Base-by-base conservation (phyloP, 2,797 vertebrate genomes). In the Phaenicophaeus curvirostris region DNA sequence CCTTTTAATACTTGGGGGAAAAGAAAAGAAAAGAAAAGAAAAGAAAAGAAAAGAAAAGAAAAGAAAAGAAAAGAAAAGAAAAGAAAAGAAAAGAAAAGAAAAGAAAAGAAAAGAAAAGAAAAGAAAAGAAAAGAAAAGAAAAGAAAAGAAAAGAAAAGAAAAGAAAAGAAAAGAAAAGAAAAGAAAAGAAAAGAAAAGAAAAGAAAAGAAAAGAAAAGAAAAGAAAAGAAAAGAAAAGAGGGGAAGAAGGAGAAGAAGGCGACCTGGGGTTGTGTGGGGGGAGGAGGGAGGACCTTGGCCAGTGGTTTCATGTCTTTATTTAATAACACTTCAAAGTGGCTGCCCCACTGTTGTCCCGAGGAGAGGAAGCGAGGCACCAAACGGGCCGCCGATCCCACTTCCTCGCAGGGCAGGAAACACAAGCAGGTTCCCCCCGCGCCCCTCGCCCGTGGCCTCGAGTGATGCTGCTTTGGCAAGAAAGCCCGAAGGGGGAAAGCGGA, bases 221-320 rank as follows among this genome's bases (percentile, higher is more conserved):
- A n/a, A n/a, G n/a, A n/a, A n/a, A n/a, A n/a, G 4, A 51, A 21
- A 59, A 55, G 3, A 57, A 14, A 63, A 59, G 28, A 35, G 18
- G 8, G 48, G 6, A 25, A 65, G 33, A 35, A 77, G 19, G 58
- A 39, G 28, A 20, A 50, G 62, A 35, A 3, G 30, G 46, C 11
- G 5, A 42, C 13, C 42, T 42, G 42, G 42, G 17, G 42, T n/a
- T n/a, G n/a, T n/a, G n/a, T n/a, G n/a, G n/a, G n/a, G n/a, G 39
- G 58, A 53, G 27, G 48, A 63, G 54, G 59, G 25, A 80, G 54
- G 20, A 90, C 76, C 44, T 77, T 90, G 7, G 11, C 31, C 37
- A 59, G 79, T 25, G 76, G 25, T 87, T 91, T 94, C 61, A 77
- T 37, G 92, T 83, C 76, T 93, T 93, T 87, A 87, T 87, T 95